These are phyloP conservation scores for Entomyzon cyanotis DNA, from an alignment of 2,113 vertebrate genomes.

Conservation along the genomic window DNA sequence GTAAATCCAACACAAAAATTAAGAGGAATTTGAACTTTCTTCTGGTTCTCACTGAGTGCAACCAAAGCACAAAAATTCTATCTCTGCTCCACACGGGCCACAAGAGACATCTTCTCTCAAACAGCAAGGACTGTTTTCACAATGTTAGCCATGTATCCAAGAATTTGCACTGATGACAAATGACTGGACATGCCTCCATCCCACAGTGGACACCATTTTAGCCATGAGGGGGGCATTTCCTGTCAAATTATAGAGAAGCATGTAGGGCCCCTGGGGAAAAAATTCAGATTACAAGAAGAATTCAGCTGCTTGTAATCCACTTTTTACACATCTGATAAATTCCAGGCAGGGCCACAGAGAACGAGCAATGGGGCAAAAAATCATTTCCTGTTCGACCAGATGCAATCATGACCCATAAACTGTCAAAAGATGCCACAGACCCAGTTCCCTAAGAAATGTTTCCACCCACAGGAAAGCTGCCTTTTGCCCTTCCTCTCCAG, in stretches of 20 bases:
- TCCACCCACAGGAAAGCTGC: neutral
- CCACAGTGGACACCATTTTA: neutral
- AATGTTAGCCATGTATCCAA: neutral
- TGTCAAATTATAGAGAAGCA: accelerated
- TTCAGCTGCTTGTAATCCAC: neutral
- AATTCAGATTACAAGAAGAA: neutral
- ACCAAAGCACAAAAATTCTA: neutral
- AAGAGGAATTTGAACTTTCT: neutral
- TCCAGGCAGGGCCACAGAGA: neutral
- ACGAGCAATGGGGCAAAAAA: neutral
- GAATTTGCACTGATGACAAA: neutral
- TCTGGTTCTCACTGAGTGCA: neutral
- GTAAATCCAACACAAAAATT: neutral
- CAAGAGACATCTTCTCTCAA: neutral
- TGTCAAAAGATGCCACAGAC: neutral
- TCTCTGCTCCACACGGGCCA: neutral
- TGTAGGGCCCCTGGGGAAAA: neutral
- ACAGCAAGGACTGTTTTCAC: neutral
- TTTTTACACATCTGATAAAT: neutral
- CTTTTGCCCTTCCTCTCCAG: neutral
- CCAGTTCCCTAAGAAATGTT: neutral
- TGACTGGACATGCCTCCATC: neutral
- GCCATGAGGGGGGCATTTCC: neutral
- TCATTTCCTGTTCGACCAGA: neutral
- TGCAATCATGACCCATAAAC: neutral